Conservation (phyloP, 2,113 vertebrate species). For the Dasypus novemcinctus region DNA sequence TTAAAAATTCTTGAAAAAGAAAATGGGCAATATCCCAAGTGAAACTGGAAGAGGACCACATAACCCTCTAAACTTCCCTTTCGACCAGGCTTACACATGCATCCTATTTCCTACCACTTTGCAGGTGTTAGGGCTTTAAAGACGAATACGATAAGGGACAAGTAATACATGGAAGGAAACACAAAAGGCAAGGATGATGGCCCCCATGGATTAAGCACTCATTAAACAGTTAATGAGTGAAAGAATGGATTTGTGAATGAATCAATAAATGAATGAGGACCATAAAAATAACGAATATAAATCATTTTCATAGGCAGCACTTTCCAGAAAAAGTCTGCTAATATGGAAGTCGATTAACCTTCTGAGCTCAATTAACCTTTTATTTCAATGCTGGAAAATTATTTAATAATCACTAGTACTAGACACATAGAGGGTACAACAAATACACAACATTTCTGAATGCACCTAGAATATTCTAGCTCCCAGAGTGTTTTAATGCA, state of each 20-base stretch:
- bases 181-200: neutral
- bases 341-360: constrained; percentile 36
- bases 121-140: neutral
- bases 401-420: neutral
- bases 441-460: neutral
- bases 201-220: neutral
- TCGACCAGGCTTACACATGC: neutral
- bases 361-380: constrained; percentile 57
- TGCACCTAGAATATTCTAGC: neutral
- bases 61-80: neutral
- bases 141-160: neutral
- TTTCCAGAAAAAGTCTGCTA: constrained; percentile 15
- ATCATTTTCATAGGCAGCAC: neutral
- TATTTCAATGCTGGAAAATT: constrained; percentile 48
- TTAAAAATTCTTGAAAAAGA: neutral
- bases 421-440: neutral
- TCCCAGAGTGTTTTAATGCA: neutral
- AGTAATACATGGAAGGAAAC: neutral
- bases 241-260: neutral
- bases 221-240: neutral
- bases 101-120: neutral
- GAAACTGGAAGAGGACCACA: neutral
- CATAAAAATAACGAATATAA: constrained; percentile 42
- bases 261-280: neutral
- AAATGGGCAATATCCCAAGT: neutral